Percentiles rank a stretch among this genome's conserved stretches.
Conservation (phyloP, 2,888 invertebrate genomes). For the Platycheirus albimanus region DNA sequence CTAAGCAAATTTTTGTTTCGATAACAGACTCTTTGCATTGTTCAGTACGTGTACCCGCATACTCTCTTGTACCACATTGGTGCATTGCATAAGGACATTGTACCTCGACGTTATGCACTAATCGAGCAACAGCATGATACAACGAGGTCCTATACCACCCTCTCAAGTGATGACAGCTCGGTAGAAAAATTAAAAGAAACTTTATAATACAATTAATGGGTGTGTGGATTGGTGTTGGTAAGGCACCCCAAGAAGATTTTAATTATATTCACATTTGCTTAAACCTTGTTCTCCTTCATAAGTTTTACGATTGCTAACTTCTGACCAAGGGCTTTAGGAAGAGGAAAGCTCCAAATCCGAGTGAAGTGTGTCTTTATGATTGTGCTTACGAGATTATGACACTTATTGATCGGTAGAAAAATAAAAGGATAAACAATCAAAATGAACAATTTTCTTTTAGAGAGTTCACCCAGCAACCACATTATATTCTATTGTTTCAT, state of each 20-base stretch:
- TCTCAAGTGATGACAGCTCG: conserved; percentile 6
- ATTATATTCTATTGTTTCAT: too few species aligned
- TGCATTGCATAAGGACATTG: neutral
- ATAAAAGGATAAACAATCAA: too few species aligned
- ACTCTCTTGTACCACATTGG: conserved; percentile 16
- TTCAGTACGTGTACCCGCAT: conserved; percentile 27
- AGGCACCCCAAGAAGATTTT: conserved; percentile 23
- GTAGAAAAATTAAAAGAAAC: conserved; percentile 41
- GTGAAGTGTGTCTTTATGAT: too few species aligned
- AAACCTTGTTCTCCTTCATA: conserved; percentile 46
- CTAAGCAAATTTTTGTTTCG: conserved; percentile 54
- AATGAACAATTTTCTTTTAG: too few species aligned
- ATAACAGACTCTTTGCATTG: conserved; percentile 40
- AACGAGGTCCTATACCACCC: conserved; percentile 39
- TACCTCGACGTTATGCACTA: neutral
- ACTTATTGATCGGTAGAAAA: too few species aligned
- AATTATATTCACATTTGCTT: conserved; percentile 32
- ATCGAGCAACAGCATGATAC: conserved; percentile 43
- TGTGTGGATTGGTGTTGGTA: neutral
- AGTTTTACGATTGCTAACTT: conserved; percentile 6
- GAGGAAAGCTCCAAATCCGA: conserved; percentile 14
- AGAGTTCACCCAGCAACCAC: too few species aligned
- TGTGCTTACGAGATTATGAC: too few species aligned
- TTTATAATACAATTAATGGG: conserved; percentile 13
- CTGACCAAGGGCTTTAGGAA: neutral